Conservation (phyloP, 2,888 invertebrate species). For the Allygus modestus region DNA sequence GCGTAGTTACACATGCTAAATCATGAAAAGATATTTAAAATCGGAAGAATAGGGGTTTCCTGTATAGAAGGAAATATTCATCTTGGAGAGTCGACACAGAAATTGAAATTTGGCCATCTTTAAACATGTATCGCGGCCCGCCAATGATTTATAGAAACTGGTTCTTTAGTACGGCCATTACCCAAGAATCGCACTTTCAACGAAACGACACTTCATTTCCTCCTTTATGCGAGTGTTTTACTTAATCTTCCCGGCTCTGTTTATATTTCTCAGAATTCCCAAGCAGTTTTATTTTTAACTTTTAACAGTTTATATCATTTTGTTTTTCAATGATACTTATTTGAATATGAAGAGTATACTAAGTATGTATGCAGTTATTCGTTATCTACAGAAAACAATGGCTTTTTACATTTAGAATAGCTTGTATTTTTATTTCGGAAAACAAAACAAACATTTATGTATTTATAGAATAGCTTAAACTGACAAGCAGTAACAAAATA, state of each 20-base stretch:
- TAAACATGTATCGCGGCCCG: conserved; percentile 16
- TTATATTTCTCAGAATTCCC: not conserved
- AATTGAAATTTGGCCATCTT: conserved; percentile 26
- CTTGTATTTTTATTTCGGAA: too few relatives aligned
- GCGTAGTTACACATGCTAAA: not conserved
- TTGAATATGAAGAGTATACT: too few relatives aligned
- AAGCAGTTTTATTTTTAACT: not conserved
- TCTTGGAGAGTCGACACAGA: conserved; percentile 14
- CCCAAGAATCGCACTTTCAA: conserved; percentile 12
- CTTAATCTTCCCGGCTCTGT: conserved; percentile 17
- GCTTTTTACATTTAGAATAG: too few relatives aligned
- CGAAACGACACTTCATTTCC: conserved; percentile 27
- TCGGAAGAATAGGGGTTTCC: not conserved
- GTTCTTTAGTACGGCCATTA: conserved; percentile 24
- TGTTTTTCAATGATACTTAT: too few relatives aligned
- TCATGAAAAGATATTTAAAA: conserved; percentile 13
- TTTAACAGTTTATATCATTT: too few relatives aligned
- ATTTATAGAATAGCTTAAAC: too few relatives aligned
- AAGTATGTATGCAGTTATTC: too few relatives aligned
- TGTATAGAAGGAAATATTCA: conserved; percentile 9
- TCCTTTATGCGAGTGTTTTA: conserved; percentile 23
- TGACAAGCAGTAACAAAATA: too few relatives aligned
- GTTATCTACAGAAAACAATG: too few relatives aligned
- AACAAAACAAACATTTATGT: too few relatives aligned
- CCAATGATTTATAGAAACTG: conserved; percentile 20